phyloP scores from a whole-genome alignment of 2,113 vertebrate genomes.

The Onychostoma macrolepis region DNA sequence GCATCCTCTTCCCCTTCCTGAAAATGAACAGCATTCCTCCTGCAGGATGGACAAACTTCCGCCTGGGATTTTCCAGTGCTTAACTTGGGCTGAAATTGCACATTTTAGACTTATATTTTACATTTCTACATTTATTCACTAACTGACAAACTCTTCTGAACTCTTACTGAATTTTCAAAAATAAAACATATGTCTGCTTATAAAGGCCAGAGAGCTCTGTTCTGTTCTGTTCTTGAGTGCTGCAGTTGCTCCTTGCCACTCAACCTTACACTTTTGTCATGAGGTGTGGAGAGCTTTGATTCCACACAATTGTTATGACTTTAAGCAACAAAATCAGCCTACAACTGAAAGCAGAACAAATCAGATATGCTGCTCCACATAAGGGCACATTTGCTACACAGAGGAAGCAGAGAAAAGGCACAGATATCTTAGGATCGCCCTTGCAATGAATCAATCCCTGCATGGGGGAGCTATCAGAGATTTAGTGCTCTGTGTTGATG shows the following conservation, averaged over 20 bases:
- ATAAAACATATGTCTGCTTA: neutral
- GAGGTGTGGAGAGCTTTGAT: slow-evolving; percentile 36
- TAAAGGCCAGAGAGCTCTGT: neutral
- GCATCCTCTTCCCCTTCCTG: slow-evolving; percentile 44
- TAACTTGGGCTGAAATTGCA: neutral
- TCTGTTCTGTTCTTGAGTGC: neutral
- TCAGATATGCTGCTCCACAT: slow-evolving; percentile 30
- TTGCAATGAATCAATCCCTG: slow-evolving; percentile 30
- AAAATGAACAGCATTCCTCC: slow-evolving; percentile 47
- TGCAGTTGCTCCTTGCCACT: slow-evolving; percentile 35
- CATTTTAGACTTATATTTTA: neutral
- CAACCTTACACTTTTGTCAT: neutral
- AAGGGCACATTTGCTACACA: slow-evolving; percentile 34
- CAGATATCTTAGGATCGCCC: neutral
- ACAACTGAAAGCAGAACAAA: slow-evolving; percentile 29
- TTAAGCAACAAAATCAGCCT: neutral
- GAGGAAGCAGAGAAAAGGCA: slow-evolving; percentile 22
- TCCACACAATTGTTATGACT: slow-evolving; percentile 11
- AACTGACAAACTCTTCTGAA: neutral
- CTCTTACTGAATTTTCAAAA: neutral
- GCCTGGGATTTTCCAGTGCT: slow-evolving; percentile 49
- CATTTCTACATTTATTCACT: neutral
- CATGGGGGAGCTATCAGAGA: neutral
- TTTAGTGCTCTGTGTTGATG: slow-evolving; percentile 26
- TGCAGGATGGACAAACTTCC: slow-evolving; percentile 50